These are phyloP conservation scores for Neopelma chrysocephalum DNA, from an alignment of 2,797 vertebrate genomes.

Conservation along the genomic window DNA sequence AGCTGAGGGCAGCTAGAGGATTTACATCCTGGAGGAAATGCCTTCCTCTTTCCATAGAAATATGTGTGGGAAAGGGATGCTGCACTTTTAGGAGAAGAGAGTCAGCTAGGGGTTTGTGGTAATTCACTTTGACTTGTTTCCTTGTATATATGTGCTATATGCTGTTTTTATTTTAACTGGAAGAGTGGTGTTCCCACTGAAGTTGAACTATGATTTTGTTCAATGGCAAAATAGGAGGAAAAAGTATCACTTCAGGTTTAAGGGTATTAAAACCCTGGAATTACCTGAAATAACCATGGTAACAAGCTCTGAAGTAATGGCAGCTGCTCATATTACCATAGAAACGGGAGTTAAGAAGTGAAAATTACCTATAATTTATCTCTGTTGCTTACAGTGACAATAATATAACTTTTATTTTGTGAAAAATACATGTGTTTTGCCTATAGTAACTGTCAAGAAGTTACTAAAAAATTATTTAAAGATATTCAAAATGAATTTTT, in stretches of 20 bases:
- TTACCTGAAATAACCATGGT: constrained; percentile 73
- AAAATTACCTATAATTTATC: constrained; percentile 68
- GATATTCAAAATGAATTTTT: constrained; percentile 12
- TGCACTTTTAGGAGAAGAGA: neutral
- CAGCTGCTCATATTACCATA: constrained; percentile 66
- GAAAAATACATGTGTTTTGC: constrained; percentile 46
- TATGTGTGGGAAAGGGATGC: neutral
- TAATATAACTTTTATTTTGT: constrained; percentile 25
- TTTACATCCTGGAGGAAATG: neutral
- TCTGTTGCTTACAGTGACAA: constrained; percentile 49
- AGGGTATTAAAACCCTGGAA: constrained; percentile 58
- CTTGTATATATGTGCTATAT: neutral
- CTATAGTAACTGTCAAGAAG: constrained; percentile 30
- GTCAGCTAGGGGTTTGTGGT: neutral
- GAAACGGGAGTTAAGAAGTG: constrained; percentile 61
- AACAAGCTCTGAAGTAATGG: constrained; percentile 64
- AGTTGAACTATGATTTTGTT: constrained; percentile 34
- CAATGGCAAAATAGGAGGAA: neutral
- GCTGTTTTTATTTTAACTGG: neutral
- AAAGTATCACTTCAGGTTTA: constrained; percentile 57
- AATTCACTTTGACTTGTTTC: neutral
- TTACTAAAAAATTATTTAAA: constrained; percentile 58
- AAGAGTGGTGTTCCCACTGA: neutral
- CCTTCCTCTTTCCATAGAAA: neutral
- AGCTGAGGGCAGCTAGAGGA: neutral